Percentiles rank a stretch among this genome's conserved stretches.
phyloP scores from a whole-genome alignment of 64 coral and sea anemone species.

The Stylophora pistillata region DNA sequence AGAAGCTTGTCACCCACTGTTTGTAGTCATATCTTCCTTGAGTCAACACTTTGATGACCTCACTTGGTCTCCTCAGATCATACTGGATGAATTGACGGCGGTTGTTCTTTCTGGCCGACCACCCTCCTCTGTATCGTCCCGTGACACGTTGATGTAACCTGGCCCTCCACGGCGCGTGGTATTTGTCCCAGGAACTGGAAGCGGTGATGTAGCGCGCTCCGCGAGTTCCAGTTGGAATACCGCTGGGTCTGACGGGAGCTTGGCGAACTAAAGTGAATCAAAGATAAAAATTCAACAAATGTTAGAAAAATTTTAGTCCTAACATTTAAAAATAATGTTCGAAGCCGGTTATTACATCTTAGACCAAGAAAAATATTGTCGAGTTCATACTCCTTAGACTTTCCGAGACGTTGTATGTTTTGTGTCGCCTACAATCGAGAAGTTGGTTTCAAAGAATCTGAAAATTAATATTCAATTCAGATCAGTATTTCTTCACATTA shows the following conservation, averaged over 20 bases:
- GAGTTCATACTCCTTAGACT: too few species aligned
- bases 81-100: constrained; percentile 50
- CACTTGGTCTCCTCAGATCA: constrained; percentile 17
- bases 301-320: too few species aligned
- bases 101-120: constrained; percentile 46
- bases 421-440: too few species aligned
- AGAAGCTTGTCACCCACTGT: constrained; percentile 61
- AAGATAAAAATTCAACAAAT: background rate
- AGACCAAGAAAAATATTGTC: too few species aligned
- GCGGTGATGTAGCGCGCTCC: constrained; percentile 37
- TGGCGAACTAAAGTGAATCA: background rate
- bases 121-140: constrained; percentile 43
- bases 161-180: constrained; percentile 54
- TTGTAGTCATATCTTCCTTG: constrained; percentile 43
- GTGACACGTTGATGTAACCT: constrained; percentile 11
- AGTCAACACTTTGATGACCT: constrained; percentile 34
- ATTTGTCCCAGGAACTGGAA: constrained; percentile 43
- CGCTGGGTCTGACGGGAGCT: background rate
- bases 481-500: too few species aligned
- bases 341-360: too few species aligned
- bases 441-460: too few species aligned
- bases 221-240: constrained; percentile 8
- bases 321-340: too few species aligned
- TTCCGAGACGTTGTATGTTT: too few species aligned
- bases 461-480: too few species aligned